Conservation (phyloP, 2,797 vertebrate species). For the Sciurus carolinensis region DNA sequence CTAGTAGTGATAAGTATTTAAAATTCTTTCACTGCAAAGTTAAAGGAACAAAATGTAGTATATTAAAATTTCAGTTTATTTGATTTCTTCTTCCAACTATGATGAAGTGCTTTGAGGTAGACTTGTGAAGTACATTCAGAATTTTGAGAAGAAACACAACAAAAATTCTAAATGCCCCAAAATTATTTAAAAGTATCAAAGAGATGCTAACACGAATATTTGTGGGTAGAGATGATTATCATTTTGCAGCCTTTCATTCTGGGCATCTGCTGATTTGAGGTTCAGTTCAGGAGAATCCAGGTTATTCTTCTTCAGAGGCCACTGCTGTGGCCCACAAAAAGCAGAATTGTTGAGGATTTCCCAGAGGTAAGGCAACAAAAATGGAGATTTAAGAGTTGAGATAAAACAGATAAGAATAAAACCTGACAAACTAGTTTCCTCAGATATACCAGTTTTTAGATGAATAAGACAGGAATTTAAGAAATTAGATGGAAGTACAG, state of each 20-base stretch:
- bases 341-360: neutral
- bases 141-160: neutral
- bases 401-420: neutral
- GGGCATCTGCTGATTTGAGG: neutral
- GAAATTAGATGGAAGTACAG: neutral
- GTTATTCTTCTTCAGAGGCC: neutral
- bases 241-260: neutral
- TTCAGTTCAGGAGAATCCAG: neutral
- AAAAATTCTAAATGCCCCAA: neutral
- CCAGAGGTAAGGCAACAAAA: neutral
- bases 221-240: neutral
- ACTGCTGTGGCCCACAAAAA: neutral
- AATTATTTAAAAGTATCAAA: neutral
- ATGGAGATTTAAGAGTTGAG: neutral
- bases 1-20: neutral
- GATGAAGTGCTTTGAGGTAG: neutral
- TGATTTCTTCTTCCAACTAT: neutral
- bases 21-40: neutral
- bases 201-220: neutral
- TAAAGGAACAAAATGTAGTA: neutral
- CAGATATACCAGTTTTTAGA: neutral
- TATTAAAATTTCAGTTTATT: neutral
- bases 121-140: neutral
- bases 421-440: neutral
- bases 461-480: neutral